A percentile compares a stretch with the other conserved stretches of the same genome.
phyloP scores from a whole-genome alignment of 37 sponge, comb jelly and placozoan genomes.

The Axinella damicornis region DNA sequence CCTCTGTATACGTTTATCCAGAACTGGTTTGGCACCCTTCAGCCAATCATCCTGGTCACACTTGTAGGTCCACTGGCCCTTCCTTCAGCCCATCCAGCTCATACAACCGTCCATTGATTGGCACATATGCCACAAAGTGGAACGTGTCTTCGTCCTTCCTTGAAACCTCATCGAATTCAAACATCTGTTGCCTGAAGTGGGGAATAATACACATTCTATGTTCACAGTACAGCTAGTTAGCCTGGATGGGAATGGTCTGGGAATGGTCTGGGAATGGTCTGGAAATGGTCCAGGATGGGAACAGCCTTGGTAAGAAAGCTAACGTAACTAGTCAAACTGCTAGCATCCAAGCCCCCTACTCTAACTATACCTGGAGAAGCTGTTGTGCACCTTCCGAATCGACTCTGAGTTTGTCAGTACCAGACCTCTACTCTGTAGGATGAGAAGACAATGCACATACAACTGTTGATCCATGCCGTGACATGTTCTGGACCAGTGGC shows the following conservation, averaged over 20 bases:
- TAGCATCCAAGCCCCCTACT: no score
- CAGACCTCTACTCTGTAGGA: slow-evolving; percentile 71
- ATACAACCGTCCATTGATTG: slow-evolving; percentile 86
- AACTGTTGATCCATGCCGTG: no score
- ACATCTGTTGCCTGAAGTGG: slow-evolving; percentile 91
- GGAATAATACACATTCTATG: no score
- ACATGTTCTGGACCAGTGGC: no score
- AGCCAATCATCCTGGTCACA: slow-evolving; percentile 89
- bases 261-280: no score
- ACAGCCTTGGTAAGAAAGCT: no score
- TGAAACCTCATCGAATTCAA: slow-evolving; percentile 88
- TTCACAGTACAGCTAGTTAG: no score
- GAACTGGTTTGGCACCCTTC: slow-evolving; percentile 65
- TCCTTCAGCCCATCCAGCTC: slow-evolving; percentile 95
- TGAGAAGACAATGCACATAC: not conserved
- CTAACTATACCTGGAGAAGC: slow-evolving; percentile 87
- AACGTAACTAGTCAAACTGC: no score
- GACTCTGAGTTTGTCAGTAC: slow-evolving; percentile 72
- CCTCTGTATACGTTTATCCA: slow-evolving; percentile 81
- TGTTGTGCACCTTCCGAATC: slow-evolving; percentile 91
- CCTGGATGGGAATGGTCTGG: no score
- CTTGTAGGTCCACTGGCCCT: slow-evolving; percentile 91
- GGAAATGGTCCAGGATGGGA: no score
- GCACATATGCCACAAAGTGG: slow-evolving; percentile 96
- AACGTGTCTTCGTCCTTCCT: slow-evolving; percentile 85